These are phyloP conservation scores for Drosophila arawakana DNA, from an alignment of 1,140 invertebrate species.

Conservation along the genomic window DNA sequence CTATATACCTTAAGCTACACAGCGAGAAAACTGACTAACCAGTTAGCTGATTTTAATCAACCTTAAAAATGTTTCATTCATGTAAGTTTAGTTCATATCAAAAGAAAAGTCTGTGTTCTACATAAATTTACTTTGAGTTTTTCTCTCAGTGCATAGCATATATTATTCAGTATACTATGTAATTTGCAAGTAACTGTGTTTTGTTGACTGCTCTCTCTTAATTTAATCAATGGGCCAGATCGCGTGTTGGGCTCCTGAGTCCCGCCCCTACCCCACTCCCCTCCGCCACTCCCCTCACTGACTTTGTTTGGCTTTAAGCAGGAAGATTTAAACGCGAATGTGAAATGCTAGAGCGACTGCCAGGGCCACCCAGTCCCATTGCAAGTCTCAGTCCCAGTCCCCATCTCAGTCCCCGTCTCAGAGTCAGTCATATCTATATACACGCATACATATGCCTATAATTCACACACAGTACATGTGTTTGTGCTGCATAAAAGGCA, in stretches of 20 bases:
- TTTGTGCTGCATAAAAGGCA: slow-evolving; percentile 54
- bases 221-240: slow-evolving; percentile 74
- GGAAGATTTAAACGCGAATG: slow-evolving; percentile 76
- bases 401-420: too few relatives aligned
- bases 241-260: slow-evolving; percentile 67
- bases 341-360: slow-evolving; percentile 68
- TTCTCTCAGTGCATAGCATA: not conserved
- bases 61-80: too few relatives aligned
- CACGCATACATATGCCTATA: slow-evolving; percentile 54
- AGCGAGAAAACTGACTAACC: too few relatives aligned
- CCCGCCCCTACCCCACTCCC: slow-evolving; percentile 11
- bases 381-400: too few relatives aligned
- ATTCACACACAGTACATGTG: slow-evolving; percentile 60
- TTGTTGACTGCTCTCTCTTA: slow-evolving; percentile 49
- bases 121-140: not conserved
- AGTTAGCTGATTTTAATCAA: too few relatives aligned
- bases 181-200: slow-evolving; percentile 27
- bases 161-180: not conserved
- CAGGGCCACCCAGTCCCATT: slow-evolving; percentile 33
- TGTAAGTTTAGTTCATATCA: too few relatives aligned
- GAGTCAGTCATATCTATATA: slow-evolving; percentile 25
- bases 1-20: not conserved
- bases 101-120: not conserved
- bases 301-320: slow-evolving; percentile 82
- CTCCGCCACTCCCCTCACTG: not conserved